Evolutionary conservation across 2,113 vertebrate genomes (phyloP), one percentile per base, ranked within the genome.

Genomic region (Trochalopteron elliotii): DNA sequence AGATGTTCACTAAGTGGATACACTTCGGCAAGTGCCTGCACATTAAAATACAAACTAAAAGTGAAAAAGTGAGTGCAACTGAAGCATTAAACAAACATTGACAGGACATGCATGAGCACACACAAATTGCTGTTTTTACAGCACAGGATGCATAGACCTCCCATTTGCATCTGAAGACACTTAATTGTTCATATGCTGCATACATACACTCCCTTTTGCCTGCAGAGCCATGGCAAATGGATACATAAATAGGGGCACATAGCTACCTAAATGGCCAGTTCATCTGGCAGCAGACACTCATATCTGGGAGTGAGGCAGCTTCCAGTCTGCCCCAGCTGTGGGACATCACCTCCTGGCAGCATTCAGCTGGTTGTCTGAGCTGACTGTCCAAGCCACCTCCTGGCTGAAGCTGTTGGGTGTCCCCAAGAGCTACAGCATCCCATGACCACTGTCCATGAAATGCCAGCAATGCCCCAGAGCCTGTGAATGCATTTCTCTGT

Each of bases 1-100:
- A 98, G 98, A 97, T 97, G 97, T 94, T 97, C 12, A 1, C 40
- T 96, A 93, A 97, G 88, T 96, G 93, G 96, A 93, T 96, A 89
- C 81, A 95, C 94, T 98, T 97, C 89, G 42, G 94, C 90, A 97
- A 97, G 90, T 67, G 92, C 82, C 90, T 97, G 91, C 20, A 72
- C 93, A 94, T 96, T 96, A 94, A 96, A 97, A 94, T 89, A 92
- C 45, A 76, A 87, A 80, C 47, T 53, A 64, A 90, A 93, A 96
- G 87, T 82, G 88, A 87, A 96, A 88, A 87, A 95, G 50, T 27
- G 52, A 85, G 94, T 70, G 76, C 90, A 95, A 88, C 68, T 91
- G 94, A 79, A 93, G 92, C 89, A 78, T 93, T 89, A 96, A 97
- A 87, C 91, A 95, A 97, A 97, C 30, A n/a, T 83, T 83, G 95